Conservation (phyloP, 2,888 invertebrate species). For the Halictus ligatus region DNA sequence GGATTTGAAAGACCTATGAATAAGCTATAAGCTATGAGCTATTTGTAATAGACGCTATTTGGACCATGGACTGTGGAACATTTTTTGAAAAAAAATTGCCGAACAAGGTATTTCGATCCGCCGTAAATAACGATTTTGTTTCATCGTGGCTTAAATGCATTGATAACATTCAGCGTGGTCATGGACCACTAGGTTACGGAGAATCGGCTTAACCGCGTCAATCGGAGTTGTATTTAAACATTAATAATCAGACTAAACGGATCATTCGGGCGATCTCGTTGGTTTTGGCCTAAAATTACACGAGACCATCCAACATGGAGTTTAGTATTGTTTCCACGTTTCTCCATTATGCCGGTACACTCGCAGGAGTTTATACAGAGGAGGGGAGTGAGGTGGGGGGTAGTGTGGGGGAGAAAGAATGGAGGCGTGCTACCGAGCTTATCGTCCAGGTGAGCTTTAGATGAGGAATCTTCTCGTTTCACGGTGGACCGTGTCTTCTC, state of each 20-base stretch:
- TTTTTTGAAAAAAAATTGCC: no score
- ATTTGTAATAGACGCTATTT: no score
- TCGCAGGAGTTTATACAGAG: conserved; percentile 5
- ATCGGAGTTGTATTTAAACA: neutral
- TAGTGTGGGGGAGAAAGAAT: neutral
- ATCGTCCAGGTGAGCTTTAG: conserved; percentile 50
- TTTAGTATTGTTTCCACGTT: conserved; percentile 50
- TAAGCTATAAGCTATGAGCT: no score
- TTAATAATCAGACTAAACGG: neutral
- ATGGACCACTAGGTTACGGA: neutral
- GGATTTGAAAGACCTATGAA: no score
- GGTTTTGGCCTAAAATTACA: conserved; percentile 28
- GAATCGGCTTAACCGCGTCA: neutral
- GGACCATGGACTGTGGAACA: no score
- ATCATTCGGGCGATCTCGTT: neutral
- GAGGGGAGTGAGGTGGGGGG: neutral
- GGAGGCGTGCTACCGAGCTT: conserved; percentile 36
- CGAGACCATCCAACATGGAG: conserved; percentile 33
- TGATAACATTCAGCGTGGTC: neutral
- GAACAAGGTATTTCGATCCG: neutral
- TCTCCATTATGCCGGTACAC: conserved; percentile 34
- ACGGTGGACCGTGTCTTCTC: conserved; percentile 27
- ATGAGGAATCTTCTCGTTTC: conserved; percentile 48
- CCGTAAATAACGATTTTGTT: neutral
- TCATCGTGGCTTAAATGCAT: neutral